phyloP scores from a whole-genome alignment of 2,113 vertebrate genomes.

The Oreotrochilus melanogaster region DNA sequence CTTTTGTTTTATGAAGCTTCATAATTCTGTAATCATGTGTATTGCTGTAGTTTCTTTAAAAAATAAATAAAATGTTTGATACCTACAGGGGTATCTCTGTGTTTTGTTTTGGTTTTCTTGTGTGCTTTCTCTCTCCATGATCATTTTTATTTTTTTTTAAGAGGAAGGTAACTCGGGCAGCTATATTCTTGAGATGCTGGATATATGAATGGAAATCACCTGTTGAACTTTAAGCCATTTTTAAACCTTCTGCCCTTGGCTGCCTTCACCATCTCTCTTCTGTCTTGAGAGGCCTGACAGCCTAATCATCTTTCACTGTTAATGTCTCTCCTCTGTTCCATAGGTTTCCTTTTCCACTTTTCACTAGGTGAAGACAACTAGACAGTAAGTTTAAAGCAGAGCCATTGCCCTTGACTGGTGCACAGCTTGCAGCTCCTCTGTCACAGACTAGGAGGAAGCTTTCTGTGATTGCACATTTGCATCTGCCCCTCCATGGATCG shows the following conservation, averaged over 20 bases:
- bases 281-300: background rate
- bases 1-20: slow-evolving; percentile 44
- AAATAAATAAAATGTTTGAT: slow-evolving; percentile 74
- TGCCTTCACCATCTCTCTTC: background rate
- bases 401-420: background rate
- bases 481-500: background rate
- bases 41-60: slow-evolving; percentile 60
- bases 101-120: background rate
- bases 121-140: background rate
- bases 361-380: background rate
- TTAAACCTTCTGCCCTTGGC: background rate
- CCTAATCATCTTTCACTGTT: background rate
- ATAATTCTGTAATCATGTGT: slow-evolving; percentile 63
- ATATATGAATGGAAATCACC: background rate
- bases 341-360: background rate
- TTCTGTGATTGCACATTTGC: background rate
- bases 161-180: background rate
- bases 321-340: background rate
- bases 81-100: background rate
- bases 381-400: background rate
- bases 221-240: background rate
- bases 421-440: background rate
- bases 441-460: background rate
- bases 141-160: background rate
- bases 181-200: background rate